phyloP scores from a whole-genome alignment of 1,140 invertebrate genomes.

The Penaeus vannamei region DNA sequence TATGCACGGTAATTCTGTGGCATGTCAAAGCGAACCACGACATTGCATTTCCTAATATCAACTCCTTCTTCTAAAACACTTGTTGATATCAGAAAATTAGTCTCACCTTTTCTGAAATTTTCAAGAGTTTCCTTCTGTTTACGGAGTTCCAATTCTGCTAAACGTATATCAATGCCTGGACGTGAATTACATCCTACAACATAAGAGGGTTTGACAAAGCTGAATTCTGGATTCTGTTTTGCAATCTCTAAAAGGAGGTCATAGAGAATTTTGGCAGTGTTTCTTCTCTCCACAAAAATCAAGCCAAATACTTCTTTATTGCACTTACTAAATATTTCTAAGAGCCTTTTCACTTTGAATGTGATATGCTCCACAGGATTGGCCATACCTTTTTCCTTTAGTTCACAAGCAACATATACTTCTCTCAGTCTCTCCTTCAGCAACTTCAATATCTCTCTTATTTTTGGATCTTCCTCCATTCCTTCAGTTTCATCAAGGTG shows the following conservation, averaged over 20 bases:
- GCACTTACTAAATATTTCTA: conserved; percentile 53
- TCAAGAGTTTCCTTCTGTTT: conserved; percentile 65
- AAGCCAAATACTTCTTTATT: conserved; percentile 78
- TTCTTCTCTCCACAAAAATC: conserved; percentile 85
- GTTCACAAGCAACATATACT: conserved; percentile 40
- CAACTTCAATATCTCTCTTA: conserved; percentile 54
- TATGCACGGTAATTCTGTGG: conserved; percentile 64
- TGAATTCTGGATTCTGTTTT: conserved; percentile 71
- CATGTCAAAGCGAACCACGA: conserved; percentile 82
- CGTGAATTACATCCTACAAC: conserved; percentile 77
- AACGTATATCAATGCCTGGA: conserved; percentile 46
- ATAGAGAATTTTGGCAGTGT: conserved; percentile 83
- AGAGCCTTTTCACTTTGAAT: conserved; percentile 52
- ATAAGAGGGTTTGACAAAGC: conserved; percentile 80
- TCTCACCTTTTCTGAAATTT: conserved; percentile 76
- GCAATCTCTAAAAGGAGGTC: conserved; percentile 73
- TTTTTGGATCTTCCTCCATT: conserved; percentile 49
- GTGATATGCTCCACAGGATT: conserved; percentile 56
- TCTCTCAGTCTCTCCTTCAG: conserved; percentile 51
- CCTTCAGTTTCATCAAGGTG: conserved; percentile 51
- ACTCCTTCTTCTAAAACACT: conserved; percentile 88
- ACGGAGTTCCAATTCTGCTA: conserved; percentile 70
- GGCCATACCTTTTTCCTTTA: conserved; percentile 29
- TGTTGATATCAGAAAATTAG: conserved; percentile 87
- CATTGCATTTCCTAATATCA: conserved; percentile 85